phyloP scores from a whole-genome alignment of 2,888 invertebrate species.

The Tillus elongatus region DNA sequence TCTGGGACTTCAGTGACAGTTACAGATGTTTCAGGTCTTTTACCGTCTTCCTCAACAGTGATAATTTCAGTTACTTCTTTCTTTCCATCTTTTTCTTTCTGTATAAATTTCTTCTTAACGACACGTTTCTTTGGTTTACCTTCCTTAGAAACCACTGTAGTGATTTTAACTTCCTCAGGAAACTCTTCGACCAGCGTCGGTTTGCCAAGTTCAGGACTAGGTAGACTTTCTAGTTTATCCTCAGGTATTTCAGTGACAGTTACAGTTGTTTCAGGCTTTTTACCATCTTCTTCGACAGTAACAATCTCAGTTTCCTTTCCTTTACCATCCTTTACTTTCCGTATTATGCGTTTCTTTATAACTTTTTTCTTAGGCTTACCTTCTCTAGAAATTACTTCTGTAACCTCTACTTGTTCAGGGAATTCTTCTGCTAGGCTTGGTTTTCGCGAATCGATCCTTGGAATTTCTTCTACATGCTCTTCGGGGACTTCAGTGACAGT shows the following conservation, averaged over 20 bases:
- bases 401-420: constrained; percentile 38
- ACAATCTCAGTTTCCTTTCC: constrained; percentile 36
- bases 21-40: constrained; percentile 31
- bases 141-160: constrained; percentile 21
- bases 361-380: constrained; percentile 24
- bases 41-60: constrained; percentile 42
- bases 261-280: constrained; percentile 25
- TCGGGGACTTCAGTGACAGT: no score
- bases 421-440: no score
- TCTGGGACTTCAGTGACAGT: constrained; percentile 23
- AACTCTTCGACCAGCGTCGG: constrained; percentile 23
- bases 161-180: constrained; percentile 26
- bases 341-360: constrained; percentile 38
- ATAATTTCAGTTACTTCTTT: constrained; percentile 42
- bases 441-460: no score
- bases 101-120: constrained; percentile 28
- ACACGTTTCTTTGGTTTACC: constrained; percentile 25
- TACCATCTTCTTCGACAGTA: constrained; percentile 22
- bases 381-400: constrained; percentile 22
- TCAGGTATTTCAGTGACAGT: constrained; percentile 31
- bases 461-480: no score
- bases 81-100: constrained; percentile 30
- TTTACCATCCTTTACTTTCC: constrained; percentile 36
- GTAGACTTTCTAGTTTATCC: constrained; percentile 32
- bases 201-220: constrained; percentile 5